A percentile compares a stretch with the other conserved stretches of the same genome.
These are phyloP conservation scores for Peromyscus maniculatus DNA, from an alignment of 2,113 vertebrate genomes.

Conservation along the genomic window DNA sequence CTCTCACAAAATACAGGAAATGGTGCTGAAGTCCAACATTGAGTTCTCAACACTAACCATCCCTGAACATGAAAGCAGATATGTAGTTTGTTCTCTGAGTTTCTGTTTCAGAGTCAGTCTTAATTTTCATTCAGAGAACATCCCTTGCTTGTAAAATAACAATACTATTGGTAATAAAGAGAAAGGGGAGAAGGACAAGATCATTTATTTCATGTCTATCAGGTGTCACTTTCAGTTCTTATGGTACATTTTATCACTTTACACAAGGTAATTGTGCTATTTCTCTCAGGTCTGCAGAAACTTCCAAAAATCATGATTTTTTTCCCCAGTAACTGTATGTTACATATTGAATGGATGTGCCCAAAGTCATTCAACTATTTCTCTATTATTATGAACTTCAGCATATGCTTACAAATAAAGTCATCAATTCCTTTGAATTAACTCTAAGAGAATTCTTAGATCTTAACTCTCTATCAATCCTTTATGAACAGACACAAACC, in stretches of 20 bases:
- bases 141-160: conserved; percentile 18
- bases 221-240: not conserved
- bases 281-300: not conserved
- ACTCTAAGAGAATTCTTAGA: not conserved
- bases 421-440: not conserved
- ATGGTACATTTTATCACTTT: not conserved
- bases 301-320: conserved; percentile 6
- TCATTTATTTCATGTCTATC: not conserved
- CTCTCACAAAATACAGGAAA: not conserved
- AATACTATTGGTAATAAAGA: not conserved
- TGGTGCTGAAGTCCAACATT: not conserved
- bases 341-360: not conserved
- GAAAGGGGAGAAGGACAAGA: not conserved
- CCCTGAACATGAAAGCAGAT: not conserved
- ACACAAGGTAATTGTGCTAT: not conserved
- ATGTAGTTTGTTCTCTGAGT: not conserved
- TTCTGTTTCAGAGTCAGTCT: not conserved
- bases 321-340: not conserved
- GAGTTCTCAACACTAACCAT: not conserved
- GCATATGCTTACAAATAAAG: not conserved
- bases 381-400: not conserved
- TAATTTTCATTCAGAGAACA: conserved; percentile 30
- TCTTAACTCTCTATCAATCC: not conserved
- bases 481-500: not conserved
- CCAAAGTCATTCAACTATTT: not conserved